Evolutionary conservation across 2,113 vertebrate species (phyloP).

Genomic region (Chaenogobius annularis): DNA sequence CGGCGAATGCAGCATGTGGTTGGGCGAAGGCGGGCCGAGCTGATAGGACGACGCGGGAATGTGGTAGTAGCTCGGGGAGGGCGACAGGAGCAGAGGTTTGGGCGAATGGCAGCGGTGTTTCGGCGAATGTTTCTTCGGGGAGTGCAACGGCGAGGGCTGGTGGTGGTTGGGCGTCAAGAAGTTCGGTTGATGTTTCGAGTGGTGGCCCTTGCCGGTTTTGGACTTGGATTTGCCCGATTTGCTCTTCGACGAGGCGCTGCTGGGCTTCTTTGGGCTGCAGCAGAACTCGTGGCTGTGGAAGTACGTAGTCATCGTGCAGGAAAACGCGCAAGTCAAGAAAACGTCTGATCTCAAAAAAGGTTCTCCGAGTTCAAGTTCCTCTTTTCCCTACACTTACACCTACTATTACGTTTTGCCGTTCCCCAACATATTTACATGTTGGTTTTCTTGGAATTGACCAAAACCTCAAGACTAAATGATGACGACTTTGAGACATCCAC

Average conservation of each 20-base stretch:
- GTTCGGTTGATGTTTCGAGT: slow-evolving; percentile 63
- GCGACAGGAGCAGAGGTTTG: slow-evolving; percentile 56
- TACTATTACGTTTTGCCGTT: not conserved
- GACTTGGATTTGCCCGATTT: slow-evolving; percentile 62
- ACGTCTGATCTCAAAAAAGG: too few species aligned
- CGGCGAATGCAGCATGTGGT: slow-evolving; percentile 34
- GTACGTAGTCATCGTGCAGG: slow-evolving; percentile 72
- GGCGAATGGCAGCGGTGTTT: slow-evolving; percentile 44
- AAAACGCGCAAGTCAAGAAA: not conserved
- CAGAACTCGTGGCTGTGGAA: slow-evolving; percentile 77
- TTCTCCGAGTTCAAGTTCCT: too few species aligned
- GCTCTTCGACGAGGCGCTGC: slow-evolving; percentile 43
- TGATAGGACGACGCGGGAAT: slow-evolving; percentile 57
- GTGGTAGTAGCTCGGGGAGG: slow-evolving; percentile 72
- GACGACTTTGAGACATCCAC: too few species aligned
- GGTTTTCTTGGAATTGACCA: not conserved
- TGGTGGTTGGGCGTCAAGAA: slow-evolving; percentile 58
- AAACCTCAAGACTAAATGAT: not conserved
- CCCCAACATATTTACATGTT: not conserved
- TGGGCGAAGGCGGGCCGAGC: slow-evolving; percentile 34
- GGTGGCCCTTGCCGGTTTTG: slow-evolving; percentile 56
- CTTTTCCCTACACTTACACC: not conserved
- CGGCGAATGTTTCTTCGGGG: slow-evolving; percentile 44
- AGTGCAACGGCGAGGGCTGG: slow-evolving; percentile 39
- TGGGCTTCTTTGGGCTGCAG: slow-evolving; percentile 69